Evolutionary conservation across 1,140 invertebrate genomes (phyloP), one percentile per base, ranked within the genome.

Genomic region (Mizuhopecten yessoensis): DNA sequence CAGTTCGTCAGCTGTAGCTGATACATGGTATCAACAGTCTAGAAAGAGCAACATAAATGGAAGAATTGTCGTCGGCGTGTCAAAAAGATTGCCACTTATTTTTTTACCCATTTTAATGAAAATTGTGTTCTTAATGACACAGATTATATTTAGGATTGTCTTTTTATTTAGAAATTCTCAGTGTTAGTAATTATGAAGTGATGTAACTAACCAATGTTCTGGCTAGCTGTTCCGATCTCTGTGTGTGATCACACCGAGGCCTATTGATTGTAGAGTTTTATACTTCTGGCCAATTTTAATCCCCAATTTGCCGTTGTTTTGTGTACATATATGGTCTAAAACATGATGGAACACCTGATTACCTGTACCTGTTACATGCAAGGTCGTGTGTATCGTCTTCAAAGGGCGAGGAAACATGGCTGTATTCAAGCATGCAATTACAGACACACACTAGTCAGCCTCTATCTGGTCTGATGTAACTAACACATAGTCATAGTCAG

Each of bases 241-340:
- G 11, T 49, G 3, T 49, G 10, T 75, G 57, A 75, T 75, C 57
- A 75, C 57, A 75, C 57, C 3, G 57, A 75, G 5, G 17, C 23
- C 23, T 75, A 75, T 75, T 75, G 57, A 75, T 75, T 75, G 57
- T 23, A 75, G 57, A 75, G n/a, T 29, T 75, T 75, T n/a, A n/a
- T n/a, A n/a, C n/a, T n/a, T 29, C 57, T 75, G 57, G 57, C 57
- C 57, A 75, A 75, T 75, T 75, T 75, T 75, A 75, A 75, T 75
- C 57, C 57, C 57, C 57, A 75, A 75, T 75, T 75, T 75, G 57
- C 57, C 29, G 57, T 29, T 75, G 57, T 75, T 75, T 75, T 75
- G 57, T 75, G 57, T 75, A 57, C 45, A 57, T 57, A 57, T 57
- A 75, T 75, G 57, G 57, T 75, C n/a, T 75, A 75, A 75, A 75